Base-by-base conservation (phyloP, 2,797 vertebrate genomes). In the Corythornis leucogaster region DNA sequence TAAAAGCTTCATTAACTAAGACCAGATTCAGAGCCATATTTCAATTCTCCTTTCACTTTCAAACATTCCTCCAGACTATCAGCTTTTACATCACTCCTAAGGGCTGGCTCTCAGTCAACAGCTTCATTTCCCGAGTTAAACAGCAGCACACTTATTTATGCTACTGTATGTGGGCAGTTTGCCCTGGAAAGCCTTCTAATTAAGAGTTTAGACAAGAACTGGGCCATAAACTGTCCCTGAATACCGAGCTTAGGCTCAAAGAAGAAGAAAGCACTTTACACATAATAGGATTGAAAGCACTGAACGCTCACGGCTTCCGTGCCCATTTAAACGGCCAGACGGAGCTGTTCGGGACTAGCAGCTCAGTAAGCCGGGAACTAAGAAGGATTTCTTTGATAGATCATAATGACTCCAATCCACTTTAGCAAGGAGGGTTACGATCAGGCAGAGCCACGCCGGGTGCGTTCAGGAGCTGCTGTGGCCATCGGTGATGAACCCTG, bases 381-480 rank as follows among this genome's bases (percentile, higher is more conserved):
- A 94, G 93, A 87, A 88, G 94, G 91, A 92, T 95, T 96, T 96
- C 74, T 68, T 69, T 91, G 90, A 95, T 89, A 89, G 83, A 70
- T 45, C 1, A 0, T 71, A 92, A 87, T 74, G 89, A 90, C 55
- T 87, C 88, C 94, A 96, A 96, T 87, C 68, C 40, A 87, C 75
- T 95, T 93, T 69, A 35, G 89, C 80, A 82, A 70, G 54, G 35
- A 92, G 69, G 35, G 76, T 85, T 90, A 55, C 61, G 54, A 50
- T 57, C 84, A 57, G 54, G 80, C 50, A 54, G 40, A 92, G 77
- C 58, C 81, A 66, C 12, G 30, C 40, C 87, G 3, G 1, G 59
- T 62, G 53, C 59, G 64, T 80, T 84, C 80, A 50, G 26, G 50
- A 35, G 53, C 21, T 88, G 73, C 63, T 45, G 83, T 17, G 61